phyloP scores from a whole-genome alignment of 2,113 vertebrate species.

The Neomonachus schauinslandi region DNA sequence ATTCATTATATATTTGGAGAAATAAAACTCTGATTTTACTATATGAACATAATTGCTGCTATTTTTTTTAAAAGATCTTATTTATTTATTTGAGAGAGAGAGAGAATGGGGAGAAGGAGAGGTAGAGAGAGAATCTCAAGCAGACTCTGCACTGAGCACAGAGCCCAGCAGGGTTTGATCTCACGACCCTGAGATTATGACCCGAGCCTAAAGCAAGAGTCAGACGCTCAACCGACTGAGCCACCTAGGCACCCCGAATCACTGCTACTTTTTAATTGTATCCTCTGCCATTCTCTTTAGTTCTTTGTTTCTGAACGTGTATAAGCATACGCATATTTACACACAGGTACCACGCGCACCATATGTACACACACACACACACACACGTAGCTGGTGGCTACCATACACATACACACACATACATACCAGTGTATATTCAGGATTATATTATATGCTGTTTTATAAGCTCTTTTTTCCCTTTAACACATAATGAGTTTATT shows the following conservation, averaged over 20 bases:
- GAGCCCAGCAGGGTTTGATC: background rate
- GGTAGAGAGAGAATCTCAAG: background rate
- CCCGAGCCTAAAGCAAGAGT: background rate
- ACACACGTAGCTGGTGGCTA: background rate
- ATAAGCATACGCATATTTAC: background rate
- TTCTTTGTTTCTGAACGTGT: background rate
- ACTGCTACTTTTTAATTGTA: background rate
- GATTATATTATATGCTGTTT: background rate
- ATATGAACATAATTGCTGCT: background rate
- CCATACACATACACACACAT: background rate
- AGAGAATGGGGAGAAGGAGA: background rate
- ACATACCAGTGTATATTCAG: background rate
- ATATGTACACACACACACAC: background rate
- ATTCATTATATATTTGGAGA: background rate
- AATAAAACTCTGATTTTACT: background rate
- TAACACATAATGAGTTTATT: background rate
- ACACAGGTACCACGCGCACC: background rate
- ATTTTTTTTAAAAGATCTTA: background rate
- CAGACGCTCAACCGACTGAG: fast-evolving
- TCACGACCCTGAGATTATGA: background rate
- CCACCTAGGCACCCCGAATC: background rate
- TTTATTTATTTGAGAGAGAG: background rate
- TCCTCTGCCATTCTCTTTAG: background rate
- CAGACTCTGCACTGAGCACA: background rate
- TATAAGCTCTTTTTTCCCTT: background rate